These are phyloP conservation scores for Siniperca obscura DNA, from an alignment of 2,797 vertebrate species.

Conservation along the genomic window DNA sequence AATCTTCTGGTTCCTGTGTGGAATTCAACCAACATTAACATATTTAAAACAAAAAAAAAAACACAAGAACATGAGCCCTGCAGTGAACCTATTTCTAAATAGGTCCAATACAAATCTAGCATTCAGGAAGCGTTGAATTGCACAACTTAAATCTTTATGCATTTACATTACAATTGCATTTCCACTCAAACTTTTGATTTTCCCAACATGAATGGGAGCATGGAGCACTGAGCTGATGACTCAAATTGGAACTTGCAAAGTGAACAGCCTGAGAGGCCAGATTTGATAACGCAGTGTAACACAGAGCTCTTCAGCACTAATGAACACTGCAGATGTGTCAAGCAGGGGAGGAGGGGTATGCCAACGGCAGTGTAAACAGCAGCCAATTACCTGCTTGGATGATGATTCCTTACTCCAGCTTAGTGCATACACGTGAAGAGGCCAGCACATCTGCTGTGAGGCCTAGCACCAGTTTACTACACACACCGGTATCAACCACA, in stretches of 20 bases:
- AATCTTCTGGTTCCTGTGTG: conserved; percentile 10
- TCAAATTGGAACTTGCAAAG: conserved; percentile 47
- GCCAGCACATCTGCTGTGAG: conserved; percentile 62
- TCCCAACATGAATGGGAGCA: conserved; percentile 34
- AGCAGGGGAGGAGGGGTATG: conserved; percentile 61
- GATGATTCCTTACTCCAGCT: conserved; percentile 72
- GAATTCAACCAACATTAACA: conserved; percentile 24
- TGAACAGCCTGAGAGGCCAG: conserved; percentile 64
- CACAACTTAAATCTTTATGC: conserved; percentile 5
- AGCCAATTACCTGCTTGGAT: conserved; percentile 84
- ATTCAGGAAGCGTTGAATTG: background rate
- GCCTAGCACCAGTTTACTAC: conserved; percentile 22
- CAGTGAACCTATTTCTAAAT: conserved; percentile 6
- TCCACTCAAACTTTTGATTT: conserved; percentile 18
- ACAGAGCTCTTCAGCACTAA: conserved; percentile 70
- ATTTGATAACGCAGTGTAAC: conserved; percentile 62
- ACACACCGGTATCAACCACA: conserved; percentile 26
- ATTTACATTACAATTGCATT: background rate
- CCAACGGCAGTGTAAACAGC: conserved; percentile 79
- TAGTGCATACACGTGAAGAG: conserved; percentile 61
- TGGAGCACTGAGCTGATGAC: conserved; percentile 11
- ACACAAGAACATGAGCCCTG: background rate
- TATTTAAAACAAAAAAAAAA: background rate
- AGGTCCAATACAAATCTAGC: conserved; percentile 16
- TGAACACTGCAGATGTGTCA: conserved; percentile 83